Evolutionary conservation across 2,797 vertebrate species (phyloP), one percentile per base, ranked within the genome.

Genomic region (Brachymystax lenok): DNA sequence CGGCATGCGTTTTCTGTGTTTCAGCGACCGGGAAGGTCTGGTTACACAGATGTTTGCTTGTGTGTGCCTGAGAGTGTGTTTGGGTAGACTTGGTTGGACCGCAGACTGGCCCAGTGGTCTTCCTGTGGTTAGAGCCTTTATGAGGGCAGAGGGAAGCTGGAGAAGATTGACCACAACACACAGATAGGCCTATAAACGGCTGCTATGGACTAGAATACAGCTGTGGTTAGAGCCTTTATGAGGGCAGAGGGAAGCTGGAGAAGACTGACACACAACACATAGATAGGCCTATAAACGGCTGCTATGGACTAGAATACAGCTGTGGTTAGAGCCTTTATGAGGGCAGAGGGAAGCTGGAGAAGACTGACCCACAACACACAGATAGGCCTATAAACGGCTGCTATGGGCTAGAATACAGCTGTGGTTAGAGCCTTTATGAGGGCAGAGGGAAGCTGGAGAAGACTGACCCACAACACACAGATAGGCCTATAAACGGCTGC

Each of bases 51-150:
- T 67, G 14, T 33, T 28, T 67, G 64, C 33, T 5, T 33, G 24
- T 33, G 28, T 30, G 64, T 33, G 64, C 5, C 4, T 0, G 5
- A 19, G 54, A 19, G 17, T 56, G 54, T 16, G 27, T 30, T 77
- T 68, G 30, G 70, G 74, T 77, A 61, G 66, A 73, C 68, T 77
- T 75, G 3, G 69, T 61, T 24, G n/a, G 40, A 74, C 68, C 1
- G 69, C 77, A 70, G 73, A 51, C 61, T 64, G 68, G 24, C 70
- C 14, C 52, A 70, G 67, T 70, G 51, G 19, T 33, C 72, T 70
- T 73, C 69, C 75, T 74, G 75, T 5, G 72, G 75, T 81, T 71
- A 54, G 64, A 69, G 50, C 59, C 70, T 35, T 85, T 79, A 85
- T 46, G 74, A 74, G 63, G 72, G 71, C 69, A 51, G 28, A 19